A percentile compares a stretch with the other conserved stretches of the same genome.
phyloP scores from a whole-genome alignment of 1,140 invertebrate species.

The Nomia melanderi region DNA sequence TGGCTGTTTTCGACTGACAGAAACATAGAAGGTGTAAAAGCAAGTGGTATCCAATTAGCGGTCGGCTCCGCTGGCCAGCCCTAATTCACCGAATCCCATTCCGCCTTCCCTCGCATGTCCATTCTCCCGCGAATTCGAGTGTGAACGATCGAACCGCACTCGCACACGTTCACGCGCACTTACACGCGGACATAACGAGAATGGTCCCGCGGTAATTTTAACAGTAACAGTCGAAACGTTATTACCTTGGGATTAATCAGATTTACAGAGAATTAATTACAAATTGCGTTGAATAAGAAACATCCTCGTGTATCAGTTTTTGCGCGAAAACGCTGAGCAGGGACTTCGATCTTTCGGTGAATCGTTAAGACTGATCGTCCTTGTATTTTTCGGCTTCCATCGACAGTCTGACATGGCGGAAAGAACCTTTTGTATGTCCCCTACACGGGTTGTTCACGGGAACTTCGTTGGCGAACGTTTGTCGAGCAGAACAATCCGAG shows the following conservation, averaged over 20 bases:
- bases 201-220: background rate
- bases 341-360: no score
- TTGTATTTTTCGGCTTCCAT: background rate
- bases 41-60: conserved; percentile 68
- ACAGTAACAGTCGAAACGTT: no score
- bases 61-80: conserved; percentile 45
- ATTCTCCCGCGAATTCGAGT: conserved; percentile 12
- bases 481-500: conserved; percentile 11
- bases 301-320: background rate
- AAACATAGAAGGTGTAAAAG: conserved; percentile 66
- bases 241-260: no score
- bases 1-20: conserved; percentile 46
- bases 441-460: conserved; percentile 13
- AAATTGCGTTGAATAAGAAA: no score
- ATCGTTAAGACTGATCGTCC: conserved; percentile 3
- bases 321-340: no score
- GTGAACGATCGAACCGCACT: background rate
- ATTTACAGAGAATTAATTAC: no score
- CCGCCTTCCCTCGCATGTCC: conserved; percentile 14
- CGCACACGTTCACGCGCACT: background rate
- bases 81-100: conserved; percentile 57
- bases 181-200: background rate
- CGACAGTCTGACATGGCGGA: background rate
- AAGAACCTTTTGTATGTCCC: no score
- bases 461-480: conserved; percentile 17